A percentile compares a stretch with the other conserved stretches of the same genome.
Evolutionary conservation across 2,113 vertebrate species (phyloP).

Genomic region (Tachysurus vachellii): DNA sequence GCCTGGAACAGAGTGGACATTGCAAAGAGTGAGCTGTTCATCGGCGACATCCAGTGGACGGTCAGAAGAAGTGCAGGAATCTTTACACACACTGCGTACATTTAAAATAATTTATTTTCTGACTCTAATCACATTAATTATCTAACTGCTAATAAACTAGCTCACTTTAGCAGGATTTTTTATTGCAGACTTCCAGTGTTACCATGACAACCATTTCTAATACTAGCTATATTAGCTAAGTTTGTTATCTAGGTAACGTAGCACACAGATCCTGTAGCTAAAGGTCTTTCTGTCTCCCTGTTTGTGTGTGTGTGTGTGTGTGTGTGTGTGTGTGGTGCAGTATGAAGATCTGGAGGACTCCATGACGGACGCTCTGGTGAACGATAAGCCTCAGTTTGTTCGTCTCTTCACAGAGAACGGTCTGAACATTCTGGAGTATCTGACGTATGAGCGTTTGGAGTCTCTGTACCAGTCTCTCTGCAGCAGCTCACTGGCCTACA

Average conservation of each 20-base stretch:
- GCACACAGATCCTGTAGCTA: no score
- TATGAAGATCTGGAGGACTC: constrained; percentile 77
- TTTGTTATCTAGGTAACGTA: no score
- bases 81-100: background rate
- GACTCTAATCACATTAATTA: background rate
- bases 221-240: no score
- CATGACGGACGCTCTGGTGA: constrained; percentile 83
- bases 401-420: constrained; percentile 83
- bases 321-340: constrained; percentile 51
- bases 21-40: constrained; percentile 84
- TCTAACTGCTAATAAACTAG: background rate
- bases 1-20: constrained; percentile 88
- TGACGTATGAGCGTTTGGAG: constrained; percentile 75
- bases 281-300: background rate
- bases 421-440: constrained; percentile 78
- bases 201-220: no score
- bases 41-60: constrained; percentile 81
- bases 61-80: constrained; percentile 58
- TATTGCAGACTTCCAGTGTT: no score
- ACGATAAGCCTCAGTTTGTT: constrained; percentile 82
- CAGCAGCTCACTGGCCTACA: constrained; percentile 65
- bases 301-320: background rate
- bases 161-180: no score
- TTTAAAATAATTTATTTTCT: background rate
- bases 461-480: constrained; percentile 73